phyloP scores from a whole-genome alignment of 2,888 invertebrate genomes.

The Digitonthophagus gazella region DNA sequence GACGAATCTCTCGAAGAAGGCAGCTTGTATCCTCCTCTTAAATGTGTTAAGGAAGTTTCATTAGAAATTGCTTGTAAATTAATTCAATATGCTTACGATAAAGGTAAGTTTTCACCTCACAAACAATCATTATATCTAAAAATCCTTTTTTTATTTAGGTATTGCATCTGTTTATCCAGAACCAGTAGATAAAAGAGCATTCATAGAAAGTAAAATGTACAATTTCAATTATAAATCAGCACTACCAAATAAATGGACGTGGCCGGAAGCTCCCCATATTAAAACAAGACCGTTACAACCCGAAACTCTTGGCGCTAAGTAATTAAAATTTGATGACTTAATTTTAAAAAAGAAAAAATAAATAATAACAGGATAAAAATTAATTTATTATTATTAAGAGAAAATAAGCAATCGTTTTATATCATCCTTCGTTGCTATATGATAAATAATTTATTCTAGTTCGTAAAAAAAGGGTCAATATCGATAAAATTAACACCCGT shows the following conservation, averaged over 20 bases:
- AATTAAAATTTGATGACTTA: background rate
- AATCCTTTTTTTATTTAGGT: background rate
- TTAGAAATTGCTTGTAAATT: conserved; percentile 85
- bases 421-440: too few relatives aligned
- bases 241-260: conserved; percentile 68
- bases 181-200: conserved; percentile 71
- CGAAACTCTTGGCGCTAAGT: conserved; percentile 18
- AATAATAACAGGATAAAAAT: too few relatives aligned
- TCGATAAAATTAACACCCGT: too few relatives aligned
- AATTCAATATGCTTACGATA: conserved; percentile 84
- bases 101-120: conserved; percentile 57
- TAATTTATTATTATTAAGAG: too few relatives aligned
- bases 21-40: conserved; percentile 89
- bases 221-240: conserved; percentile 75
- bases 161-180: conserved; percentile 63
- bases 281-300: conserved; percentile 42
- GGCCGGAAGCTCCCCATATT: conserved; percentile 51
- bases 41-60: conserved; percentile 82
- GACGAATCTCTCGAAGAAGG: conserved; percentile 80
- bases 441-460: too few relatives aligned
- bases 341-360: conserved; percentile 5
- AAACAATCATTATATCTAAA: background rate
- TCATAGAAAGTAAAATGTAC: conserved; percentile 73
- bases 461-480: too few relatives aligned
- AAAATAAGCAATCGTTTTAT: background rate